phyloP scores from a whole-genome alignment of 2,888 invertebrate genomes.

The Pyrochroa serraticornis region DNA sequence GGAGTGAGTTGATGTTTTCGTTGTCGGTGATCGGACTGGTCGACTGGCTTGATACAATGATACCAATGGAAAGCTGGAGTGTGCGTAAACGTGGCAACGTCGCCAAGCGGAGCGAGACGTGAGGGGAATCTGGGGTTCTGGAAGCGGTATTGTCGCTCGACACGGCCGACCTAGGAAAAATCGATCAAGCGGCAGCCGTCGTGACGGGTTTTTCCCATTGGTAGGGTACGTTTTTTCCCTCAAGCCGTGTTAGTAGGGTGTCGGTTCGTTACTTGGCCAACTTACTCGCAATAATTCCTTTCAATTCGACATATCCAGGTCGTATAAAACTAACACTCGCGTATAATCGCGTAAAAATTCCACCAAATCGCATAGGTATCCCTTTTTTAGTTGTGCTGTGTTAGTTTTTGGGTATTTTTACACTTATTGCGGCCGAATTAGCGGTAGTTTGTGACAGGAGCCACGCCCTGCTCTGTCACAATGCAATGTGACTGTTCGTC shows the following conservation, averaged over 20 bases:
- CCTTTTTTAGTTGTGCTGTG: constrained; percentile 4
- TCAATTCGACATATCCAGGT: constrained; percentile 27
- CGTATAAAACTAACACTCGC: constrained; percentile 28
- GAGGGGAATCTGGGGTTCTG: constrained; percentile 43
- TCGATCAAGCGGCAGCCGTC: constrained; percentile 14
- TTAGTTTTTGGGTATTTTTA: neutral
- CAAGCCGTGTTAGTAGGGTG: constrained; percentile 3
- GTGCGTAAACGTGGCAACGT: constrained; percentile 50
- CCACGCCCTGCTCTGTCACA: constrained; percentile 32
- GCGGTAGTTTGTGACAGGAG: constrained; percentile 18
- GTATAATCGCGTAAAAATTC: constrained; percentile 4
- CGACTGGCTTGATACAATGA: constrained; percentile 47
- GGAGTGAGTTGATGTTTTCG: constrained; percentile 38
- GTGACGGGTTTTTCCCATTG: constrained; percentile 5
- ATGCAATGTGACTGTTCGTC: constrained; percentile 6
- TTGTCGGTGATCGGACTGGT: constrained; percentile 36
- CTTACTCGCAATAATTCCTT: constrained; percentile 30
- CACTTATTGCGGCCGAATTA: neutral
- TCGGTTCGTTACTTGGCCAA: constrained; percentile 26
- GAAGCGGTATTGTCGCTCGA: constrained; percentile 46
- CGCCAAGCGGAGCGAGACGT: constrained; percentile 38
- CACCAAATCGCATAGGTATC: constrained; percentile 10
- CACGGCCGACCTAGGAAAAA: constrained; percentile 43
- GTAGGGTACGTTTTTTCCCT: neutral
- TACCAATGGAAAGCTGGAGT: constrained; percentile 51